Evolutionary conservation across 2,888 invertebrate genomes (phyloP).

Genomic region (Colostygia pectinataria): DNA sequence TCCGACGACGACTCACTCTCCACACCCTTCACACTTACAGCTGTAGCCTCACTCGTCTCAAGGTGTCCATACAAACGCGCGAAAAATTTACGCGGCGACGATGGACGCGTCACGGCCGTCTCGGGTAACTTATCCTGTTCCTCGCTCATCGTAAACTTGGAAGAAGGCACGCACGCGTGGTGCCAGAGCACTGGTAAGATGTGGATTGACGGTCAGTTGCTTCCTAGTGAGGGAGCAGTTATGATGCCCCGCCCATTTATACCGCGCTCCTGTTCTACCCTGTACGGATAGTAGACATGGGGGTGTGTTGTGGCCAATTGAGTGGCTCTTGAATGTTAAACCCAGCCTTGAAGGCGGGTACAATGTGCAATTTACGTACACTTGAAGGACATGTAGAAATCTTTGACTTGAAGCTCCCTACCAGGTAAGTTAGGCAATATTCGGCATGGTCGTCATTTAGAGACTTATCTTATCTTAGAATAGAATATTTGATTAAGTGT

Average conservation of each 20-base stretch:
- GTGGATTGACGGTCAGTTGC: slow-evolving; percentile 71
- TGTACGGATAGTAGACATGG: slow-evolving; percentile 45
- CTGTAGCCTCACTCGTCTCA: slow-evolving; percentile 62
- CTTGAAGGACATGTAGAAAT: no score
- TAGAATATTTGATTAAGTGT: no score
- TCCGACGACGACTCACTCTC: slow-evolving; percentile 76
- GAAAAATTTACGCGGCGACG: slow-evolving; percentile 91
- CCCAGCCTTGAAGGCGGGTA: slow-evolving; percentile 42
- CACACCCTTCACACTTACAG: slow-evolving; percentile 41
- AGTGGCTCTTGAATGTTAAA: slow-evolving; percentile 30
- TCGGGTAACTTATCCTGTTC: slow-evolving; percentile 25
- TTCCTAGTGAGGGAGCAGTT: slow-evolving; percentile 40
- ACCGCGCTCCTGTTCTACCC: slow-evolving; percentile 46
- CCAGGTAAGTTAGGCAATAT: no score
- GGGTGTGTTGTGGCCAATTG: slow-evolving; percentile 57
- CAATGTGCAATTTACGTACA: neutral
- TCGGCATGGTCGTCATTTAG: no score
- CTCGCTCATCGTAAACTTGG: slow-evolving; percentile 26
- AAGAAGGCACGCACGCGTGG: slow-evolving; percentile 47
- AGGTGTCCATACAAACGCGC: slow-evolving; percentile 90
- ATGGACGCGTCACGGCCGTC: slow-evolving; percentile 80
- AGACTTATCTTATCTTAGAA: no score
- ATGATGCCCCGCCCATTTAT: slow-evolving; percentile 51
- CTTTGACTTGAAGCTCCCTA: no score
- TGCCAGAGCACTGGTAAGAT: slow-evolving; percentile 47